These are phyloP conservation scores for Aegotheles bennettii DNA, from an alignment of 2,113 vertebrate genomes.

Conservation along the genomic window DNA sequence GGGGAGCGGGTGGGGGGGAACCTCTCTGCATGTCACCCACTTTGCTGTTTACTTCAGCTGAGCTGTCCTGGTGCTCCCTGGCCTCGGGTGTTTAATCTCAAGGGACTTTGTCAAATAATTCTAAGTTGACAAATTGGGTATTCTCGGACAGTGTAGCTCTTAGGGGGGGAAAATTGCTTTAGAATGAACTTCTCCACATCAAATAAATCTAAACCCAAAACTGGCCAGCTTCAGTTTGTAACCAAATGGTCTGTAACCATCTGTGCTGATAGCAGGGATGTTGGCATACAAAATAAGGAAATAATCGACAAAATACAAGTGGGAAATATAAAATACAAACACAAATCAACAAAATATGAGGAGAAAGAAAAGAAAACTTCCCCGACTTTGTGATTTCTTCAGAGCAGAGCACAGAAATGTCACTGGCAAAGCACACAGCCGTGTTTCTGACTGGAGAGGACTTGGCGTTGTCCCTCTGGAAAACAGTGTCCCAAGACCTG, in stretches of 20 bases:
- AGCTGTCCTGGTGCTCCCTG: background rate
- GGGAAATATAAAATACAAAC: no score
- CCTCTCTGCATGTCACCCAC: background rate
- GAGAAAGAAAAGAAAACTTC: background rate
- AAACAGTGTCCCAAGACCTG: background rate
- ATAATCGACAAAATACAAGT: background rate
- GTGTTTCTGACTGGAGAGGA: background rate
- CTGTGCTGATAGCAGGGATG: background rate
- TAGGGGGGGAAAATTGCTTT: background rate
- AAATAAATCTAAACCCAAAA: background rate
- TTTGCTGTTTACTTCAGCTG: background rate
- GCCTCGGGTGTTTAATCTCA: slow-evolving; percentile 3
- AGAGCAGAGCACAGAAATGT: background rate
- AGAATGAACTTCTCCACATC: background rate
- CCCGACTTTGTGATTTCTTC: background rate
- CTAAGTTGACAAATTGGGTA: background rate
- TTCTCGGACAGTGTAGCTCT: background rate
- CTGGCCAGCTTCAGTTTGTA: background rate
- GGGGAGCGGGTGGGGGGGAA: slow-evolving; percentile 28
- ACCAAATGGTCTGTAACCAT: no score
- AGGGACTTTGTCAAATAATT: slow-evolving; percentile 31
- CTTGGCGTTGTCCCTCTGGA: slow-evolving; percentile 50
- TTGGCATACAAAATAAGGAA: background rate
- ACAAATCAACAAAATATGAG: background rate
- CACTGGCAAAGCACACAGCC: background rate